phyloP scores from a whole-genome alignment of 2,797 vertebrate species.

The Rhynchonycteris naso region DNA sequence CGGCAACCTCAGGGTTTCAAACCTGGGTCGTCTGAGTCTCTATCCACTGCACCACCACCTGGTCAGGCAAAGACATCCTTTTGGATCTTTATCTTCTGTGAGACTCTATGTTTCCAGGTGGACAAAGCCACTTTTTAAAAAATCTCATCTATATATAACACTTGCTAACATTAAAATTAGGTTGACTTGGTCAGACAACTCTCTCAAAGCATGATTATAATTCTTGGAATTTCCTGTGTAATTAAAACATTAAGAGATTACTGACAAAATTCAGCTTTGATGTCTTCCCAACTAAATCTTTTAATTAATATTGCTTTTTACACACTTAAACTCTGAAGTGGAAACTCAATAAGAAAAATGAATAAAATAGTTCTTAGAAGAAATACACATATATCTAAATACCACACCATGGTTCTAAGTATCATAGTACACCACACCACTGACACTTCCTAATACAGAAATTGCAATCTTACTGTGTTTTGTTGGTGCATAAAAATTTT shows the following conservation, averaged over 20 bases:
- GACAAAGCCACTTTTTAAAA: not conserved
- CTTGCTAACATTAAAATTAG: not conserved
- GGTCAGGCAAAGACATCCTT: no score
- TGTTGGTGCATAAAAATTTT: not conserved
- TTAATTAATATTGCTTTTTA: conserved; percentile 11
- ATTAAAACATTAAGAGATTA: conserved; percentile 5
- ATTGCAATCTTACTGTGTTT: not conserved
- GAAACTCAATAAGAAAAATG: not conserved
- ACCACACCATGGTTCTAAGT: not conserved
- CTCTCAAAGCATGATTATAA: not conserved
- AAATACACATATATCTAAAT: not conserved
- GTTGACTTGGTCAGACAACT: not conserved
- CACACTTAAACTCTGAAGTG: conserved; percentile 3
- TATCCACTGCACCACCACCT: no score
- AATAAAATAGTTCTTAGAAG: not conserved
- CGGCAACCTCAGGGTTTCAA: no score
- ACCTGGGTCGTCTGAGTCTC: no score
- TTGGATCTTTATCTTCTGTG: not conserved
- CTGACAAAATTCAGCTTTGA: conserved; percentile 45
- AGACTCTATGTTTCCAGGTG: not conserved
- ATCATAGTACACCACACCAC: not conserved
- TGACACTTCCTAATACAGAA: not conserved
- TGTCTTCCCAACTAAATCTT: conserved; percentile 41
- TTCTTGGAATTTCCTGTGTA: conserved; percentile 10
- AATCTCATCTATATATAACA: not conserved